These are phyloP conservation scores for Platichthys flesus DNA, from an alignment of 2,113 vertebrate genomes.

Conservation along the genomic window DNA sequence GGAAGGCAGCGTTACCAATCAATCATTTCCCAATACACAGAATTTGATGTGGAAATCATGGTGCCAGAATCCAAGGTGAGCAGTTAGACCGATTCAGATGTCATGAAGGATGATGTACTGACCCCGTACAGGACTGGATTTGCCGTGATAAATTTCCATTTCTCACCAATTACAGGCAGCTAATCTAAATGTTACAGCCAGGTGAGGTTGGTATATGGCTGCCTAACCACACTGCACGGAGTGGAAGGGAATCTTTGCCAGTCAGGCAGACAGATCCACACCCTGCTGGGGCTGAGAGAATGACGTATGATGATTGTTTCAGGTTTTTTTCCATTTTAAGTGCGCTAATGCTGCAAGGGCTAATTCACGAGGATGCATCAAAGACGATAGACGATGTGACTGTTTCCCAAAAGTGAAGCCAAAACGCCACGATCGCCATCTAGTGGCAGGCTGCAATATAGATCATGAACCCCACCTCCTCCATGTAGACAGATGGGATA, in stretches of 20 bases:
- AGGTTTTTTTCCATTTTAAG: background rate
- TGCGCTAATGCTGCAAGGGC: background rate
- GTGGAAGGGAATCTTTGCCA: background rate
- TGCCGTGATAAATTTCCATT: constrained; percentile 15
- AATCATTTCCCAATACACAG: constrained; percentile 26
- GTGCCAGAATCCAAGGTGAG: background rate
- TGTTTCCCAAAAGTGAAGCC: background rate
- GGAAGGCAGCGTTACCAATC: constrained; percentile 1
- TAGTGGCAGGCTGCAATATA: no score
- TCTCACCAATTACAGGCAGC: constrained; percentile 27
- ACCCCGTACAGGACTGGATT: constrained; percentile 4
- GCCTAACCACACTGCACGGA: background rate
- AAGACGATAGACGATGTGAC: background rate
- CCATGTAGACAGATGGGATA: no score
- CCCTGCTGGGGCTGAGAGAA: background rate
- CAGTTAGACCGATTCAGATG: constrained; percentile 13
- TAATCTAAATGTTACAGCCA: constrained; percentile 63
- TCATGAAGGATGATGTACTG: constrained; percentile 34
- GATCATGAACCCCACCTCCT: no score
- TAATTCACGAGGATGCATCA: background rate
- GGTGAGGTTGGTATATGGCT: constrained; percentile 27
- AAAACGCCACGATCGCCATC: background rate
- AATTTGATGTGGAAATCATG: constrained; percentile 15
- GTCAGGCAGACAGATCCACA: background rate
- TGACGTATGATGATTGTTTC: constrained; percentile 8